Evolutionary conservation across 2,888 invertebrate species (phyloP), one percentile per base, ranked within the genome.

Genomic region (Stenotaenia linearis): DNA sequence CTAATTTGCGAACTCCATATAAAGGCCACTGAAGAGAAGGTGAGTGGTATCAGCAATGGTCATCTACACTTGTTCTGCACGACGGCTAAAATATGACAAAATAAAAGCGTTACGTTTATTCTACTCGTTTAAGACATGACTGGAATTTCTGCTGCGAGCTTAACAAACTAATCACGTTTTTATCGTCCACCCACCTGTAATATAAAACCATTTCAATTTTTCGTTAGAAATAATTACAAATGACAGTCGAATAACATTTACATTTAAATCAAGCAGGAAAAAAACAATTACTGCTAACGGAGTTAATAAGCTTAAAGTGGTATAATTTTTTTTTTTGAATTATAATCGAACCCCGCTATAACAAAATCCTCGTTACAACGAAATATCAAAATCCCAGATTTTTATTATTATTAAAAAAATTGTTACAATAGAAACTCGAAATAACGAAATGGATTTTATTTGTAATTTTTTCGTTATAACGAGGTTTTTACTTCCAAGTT

Each of bases 51-150:
- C 69, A 69, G 28, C 25, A 9, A 25, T 69, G 69, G 69, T 69
- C 69, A 69, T 69, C 69, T 69, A 69, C 69, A 69, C 69, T 69
- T 69, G 69, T 28, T 69, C 69, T 69, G 69, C 69, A 69, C 69
- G 28, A 69, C 69, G 23, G 69, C 25, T 69, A 28, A 69, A 69
- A 69, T 69, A 69, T 28, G 69, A 69, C 69, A 69, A 69, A 69
- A 69, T 69, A 69, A 69, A 50, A 69, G 25, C n/a, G 69, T 69
- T 69, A 25, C 69, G 69, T 69, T 69, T 69, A 69, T 69, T 69
- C 69, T 69, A 69, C 69, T 69, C 69, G 69, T 69, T 28, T 23
- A 25, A 28, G 25, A 69, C 69, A 69, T 69, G 69, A 69, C 69
- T 69, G 28, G 69, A 69, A 69, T 69, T 69, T 69, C 28, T 25